Evolutionary conservation across 2,888 invertebrate genomes (phyloP).

Genomic region (Nyleta sp.): DNA sequence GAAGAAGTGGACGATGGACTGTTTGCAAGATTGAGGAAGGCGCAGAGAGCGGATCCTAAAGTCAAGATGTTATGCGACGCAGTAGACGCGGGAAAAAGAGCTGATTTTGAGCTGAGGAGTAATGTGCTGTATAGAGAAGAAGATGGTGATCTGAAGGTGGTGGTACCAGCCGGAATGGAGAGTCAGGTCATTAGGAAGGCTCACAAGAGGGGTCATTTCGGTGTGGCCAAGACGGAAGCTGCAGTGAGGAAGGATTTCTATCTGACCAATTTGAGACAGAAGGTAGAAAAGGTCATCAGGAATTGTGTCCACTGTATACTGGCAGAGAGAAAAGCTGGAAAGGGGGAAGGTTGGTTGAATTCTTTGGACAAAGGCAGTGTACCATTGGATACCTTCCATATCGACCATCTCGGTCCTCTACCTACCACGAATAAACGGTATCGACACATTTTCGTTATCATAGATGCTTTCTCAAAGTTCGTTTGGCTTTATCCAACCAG

Average conservation of each 20-base stretch:
- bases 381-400: background rate
- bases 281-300: background rate
- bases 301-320: background rate
- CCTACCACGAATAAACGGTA: background rate
- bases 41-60: background rate
- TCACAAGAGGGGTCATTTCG: constrained; percentile 49
- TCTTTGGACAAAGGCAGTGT: background rate
- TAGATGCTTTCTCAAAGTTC: background rate
- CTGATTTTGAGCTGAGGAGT: background rate
- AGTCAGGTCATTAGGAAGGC: constrained; percentile 26
- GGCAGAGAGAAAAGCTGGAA: background rate
- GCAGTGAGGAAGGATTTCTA: background rate
- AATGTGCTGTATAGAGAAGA: background rate
- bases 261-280: background rate
- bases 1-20: background rate
- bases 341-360: background rate
- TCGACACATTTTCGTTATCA: background rate
- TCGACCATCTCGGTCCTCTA: background rate
- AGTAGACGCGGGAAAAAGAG: background rate
- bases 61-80: background rate
- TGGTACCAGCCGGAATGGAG: background rate
- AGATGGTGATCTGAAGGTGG: background rate
- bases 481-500: background rate
- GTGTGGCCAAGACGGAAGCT: background rate
- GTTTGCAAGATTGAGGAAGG: background rate